phyloP scores from a whole-genome alignment of 2,113 vertebrate genomes.

The Chaenocephalus aceratus region DNA sequence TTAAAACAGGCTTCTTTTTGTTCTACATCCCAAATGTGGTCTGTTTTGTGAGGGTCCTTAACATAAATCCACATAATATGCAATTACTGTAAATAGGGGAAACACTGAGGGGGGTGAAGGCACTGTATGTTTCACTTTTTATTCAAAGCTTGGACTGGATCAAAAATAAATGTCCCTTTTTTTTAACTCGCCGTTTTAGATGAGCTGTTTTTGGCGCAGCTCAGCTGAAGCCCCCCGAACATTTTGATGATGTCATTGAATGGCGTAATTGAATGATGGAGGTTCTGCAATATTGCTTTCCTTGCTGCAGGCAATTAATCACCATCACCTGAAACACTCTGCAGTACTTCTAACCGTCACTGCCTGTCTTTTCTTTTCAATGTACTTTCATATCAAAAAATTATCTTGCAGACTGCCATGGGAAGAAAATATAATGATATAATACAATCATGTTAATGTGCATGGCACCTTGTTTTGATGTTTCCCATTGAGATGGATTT shows the following conservation, averaged over 20 bases:
- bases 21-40: too few species aligned
- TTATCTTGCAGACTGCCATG: background rate
- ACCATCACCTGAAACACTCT: constrained; percentile 15
- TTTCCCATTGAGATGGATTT: background rate
- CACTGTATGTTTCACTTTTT: background rate
- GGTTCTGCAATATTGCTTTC: constrained; percentile 12
- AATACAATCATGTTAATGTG: background rate
- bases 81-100: too few species aligned
- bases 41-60: too few species aligned
- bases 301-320: constrained; percentile 18
- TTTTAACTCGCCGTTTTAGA: background rate
- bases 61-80: too few species aligned
- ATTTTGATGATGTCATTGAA: constrained; percentile 16
- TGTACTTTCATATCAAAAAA: background rate
- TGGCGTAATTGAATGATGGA: constrained; percentile 2
- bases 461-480: background rate
- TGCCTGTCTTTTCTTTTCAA: background rate
- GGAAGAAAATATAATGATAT: background rate
- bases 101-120: too few species aligned
- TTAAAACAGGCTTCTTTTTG: too few species aligned
- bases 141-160: background rate
- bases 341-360: background rate
- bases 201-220: constrained; percentile 9
- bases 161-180: background rate
- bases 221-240: background rate